Conservation (phyloP, 35 echinoderm and acorn worm genomes). For the Heliocidaris erythrogramma region DNA sequence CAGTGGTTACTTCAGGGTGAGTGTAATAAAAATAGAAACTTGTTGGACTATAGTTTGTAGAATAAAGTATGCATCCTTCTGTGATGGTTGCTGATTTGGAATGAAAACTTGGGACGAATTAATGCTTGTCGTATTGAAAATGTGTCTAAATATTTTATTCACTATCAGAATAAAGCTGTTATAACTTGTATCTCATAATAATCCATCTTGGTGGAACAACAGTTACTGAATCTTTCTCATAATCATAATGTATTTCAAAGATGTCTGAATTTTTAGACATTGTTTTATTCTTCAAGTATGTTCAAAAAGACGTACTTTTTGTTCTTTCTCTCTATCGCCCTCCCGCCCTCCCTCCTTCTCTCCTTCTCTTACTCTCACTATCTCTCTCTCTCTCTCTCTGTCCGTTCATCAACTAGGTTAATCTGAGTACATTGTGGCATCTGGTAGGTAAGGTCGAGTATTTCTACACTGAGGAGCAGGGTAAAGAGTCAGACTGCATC, state of each 20-base stretch:
- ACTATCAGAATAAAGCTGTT: not conserved
- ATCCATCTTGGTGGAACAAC: too few relatives aligned
- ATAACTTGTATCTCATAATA: too few relatives aligned
- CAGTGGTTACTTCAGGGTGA: constrained; percentile 77
- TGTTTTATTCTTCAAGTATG: not conserved
- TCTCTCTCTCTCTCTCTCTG: not conserved
- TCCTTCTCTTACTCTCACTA: not conserved
- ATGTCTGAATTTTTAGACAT: not conserved
- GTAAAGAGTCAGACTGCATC: not conserved
- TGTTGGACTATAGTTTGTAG: too few relatives aligned
- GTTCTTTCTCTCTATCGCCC: not conserved
- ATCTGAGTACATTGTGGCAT: constrained; percentile 48
- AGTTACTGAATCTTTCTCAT: not conserved
- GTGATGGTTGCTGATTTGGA: not conserved
- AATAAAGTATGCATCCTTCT: not conserved
- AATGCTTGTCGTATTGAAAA: not conserved
- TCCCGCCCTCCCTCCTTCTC: not conserved
- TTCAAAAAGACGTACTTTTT: not conserved
- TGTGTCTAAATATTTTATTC: not conserved
- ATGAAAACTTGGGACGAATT: too few relatives aligned
- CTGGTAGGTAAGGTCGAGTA: constrained; percentile 46
- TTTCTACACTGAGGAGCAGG: constrained; percentile 34
- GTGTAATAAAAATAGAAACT: not conserved
- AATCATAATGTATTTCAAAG: not conserved
- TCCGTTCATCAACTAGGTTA: not conserved